These are phyloP conservation scores for Macroramphosus scolopax DNA, from an alignment of 2,797 vertebrate species.

Conservation along the genomic window DNA sequence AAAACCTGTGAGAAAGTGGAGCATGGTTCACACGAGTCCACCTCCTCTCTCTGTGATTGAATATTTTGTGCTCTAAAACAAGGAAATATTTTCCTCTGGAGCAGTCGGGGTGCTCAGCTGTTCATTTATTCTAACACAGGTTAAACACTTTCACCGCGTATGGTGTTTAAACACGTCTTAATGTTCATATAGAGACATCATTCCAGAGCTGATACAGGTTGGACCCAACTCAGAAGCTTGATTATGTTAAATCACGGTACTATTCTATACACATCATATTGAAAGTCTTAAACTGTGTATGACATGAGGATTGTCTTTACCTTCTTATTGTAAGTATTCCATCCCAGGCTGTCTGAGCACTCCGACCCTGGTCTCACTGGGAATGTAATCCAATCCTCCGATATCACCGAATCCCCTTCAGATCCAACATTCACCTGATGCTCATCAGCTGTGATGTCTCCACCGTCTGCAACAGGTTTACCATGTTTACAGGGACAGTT, in stretches of 20 bases:
- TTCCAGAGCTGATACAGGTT: no score
- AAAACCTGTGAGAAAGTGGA: slow-evolving; percentile 52
- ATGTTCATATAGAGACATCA: no score
- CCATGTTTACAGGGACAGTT: slow-evolving; percentile 42
- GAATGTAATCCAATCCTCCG: slow-evolving; percentile 29
- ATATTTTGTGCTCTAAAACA: slow-evolving; percentile 37
- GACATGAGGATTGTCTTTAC: slow-evolving; percentile 48
- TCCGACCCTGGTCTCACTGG: slow-evolving; percentile 7
- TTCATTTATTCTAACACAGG: slow-evolving; percentile 5
- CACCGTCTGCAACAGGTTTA: slow-evolving; percentile 7
- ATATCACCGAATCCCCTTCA: slow-evolving; percentile 1
- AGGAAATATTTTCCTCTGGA: slow-evolving; percentile 33
- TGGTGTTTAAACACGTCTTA: no score
- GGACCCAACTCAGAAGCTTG: no score
- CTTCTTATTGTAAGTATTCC: slow-evolving; percentile 35
- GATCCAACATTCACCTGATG: slow-evolving; percentile 8
- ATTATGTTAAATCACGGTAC: not conserved
- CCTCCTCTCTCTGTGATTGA: slow-evolving; percentile 22
- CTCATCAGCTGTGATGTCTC: slow-evolving; percentile 11
- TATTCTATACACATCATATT: slow-evolving; percentile 2
- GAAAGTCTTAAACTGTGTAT: not conserved
- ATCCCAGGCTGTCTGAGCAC: slow-evolving; percentile 13
- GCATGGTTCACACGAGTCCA: slow-evolving; percentile 30
- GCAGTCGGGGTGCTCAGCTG: slow-evolving; percentile 1
- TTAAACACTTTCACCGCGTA: no score